Evolutionary conservation across 2,888 invertebrate species (phyloP).

Genomic region (Hoplodrina blanda): DNA sequence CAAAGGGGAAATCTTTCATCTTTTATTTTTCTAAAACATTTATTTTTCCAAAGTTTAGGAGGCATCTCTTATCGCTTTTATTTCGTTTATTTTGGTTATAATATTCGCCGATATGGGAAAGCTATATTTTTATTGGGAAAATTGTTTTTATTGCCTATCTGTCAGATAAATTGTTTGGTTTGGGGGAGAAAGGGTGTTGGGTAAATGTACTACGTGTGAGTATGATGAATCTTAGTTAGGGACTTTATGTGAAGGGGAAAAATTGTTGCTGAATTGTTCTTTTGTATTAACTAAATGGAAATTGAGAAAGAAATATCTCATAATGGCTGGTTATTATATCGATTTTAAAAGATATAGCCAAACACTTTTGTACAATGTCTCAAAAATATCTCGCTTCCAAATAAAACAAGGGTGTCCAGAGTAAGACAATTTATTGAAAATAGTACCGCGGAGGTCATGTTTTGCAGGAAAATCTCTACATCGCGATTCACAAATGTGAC

Average conservation of each 20-base stretch:
- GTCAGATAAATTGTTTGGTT: slow-evolving; percentile 43
- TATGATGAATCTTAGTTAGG: slow-evolving; percentile 15
- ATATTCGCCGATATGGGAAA: slow-evolving; percentile 41
- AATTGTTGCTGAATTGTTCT: background rate
- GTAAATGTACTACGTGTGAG: slow-evolving; percentile 6
- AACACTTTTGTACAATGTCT: no score
- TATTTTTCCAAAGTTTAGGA: slow-evolving; percentile 31
- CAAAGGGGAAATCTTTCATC: slow-evolving; percentile 37
- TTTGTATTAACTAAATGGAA: background rate
- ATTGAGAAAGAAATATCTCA: no score
- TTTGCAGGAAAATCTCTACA: no score
- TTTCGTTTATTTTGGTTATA: slow-evolving; percentile 47
- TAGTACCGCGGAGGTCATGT: no score
- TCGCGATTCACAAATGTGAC: no score
- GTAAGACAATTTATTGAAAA: no score
- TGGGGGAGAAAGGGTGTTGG: slow-evolving; percentile 2
- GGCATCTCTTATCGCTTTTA: slow-evolving; percentile 28
- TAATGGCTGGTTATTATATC: no score
- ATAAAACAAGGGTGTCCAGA: no score
- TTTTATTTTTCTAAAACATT: slow-evolving; percentile 44
- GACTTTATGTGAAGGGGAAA: background rate
- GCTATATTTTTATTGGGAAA: slow-evolving; percentile 47
- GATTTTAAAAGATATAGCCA: no score
- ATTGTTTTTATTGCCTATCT: slow-evolving; percentile 55
- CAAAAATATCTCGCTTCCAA: no score